Evolutionary conservation across 2,888 invertebrate species (phyloP).

Genomic region (Unio delphinus): DNA sequence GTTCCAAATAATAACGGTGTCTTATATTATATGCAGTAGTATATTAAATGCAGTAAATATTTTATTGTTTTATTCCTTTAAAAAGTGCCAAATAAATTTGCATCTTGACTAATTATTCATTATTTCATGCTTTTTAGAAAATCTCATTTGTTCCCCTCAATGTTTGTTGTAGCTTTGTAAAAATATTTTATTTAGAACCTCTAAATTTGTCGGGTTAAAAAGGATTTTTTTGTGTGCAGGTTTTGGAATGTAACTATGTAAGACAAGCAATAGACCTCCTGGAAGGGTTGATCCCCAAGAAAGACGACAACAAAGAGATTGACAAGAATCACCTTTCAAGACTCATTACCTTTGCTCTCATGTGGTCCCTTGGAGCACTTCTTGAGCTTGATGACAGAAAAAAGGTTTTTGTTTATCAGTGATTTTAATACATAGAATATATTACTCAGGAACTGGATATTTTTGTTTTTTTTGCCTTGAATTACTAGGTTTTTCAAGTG

Average conservation of each 20-base stretch:
- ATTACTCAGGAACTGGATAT: too few relatives aligned
- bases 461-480: too few relatives aligned
- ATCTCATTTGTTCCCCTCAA: too few relatives aligned
- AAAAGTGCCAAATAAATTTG: too few relatives aligned
- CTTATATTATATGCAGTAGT: too few relatives aligned
- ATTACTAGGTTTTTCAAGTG: too few relatives aligned
- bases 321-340: constrained; percentile 83
- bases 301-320: constrained; percentile 71
- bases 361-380: constrained; percentile 94
- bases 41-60: background rate
- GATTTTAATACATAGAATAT: too few relatives aligned
- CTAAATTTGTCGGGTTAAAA: background rate
- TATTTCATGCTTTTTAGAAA: too few relatives aligned
- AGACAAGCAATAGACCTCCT: constrained; percentile 79
- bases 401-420: constrained; percentile 75
- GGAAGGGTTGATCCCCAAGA: constrained; percentile 87
- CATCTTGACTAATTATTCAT: too few relatives aligned
- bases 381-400: constrained; percentile 86
- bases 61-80: background rate
- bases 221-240: constrained; percentile 71
- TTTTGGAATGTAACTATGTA: constrained; percentile 92
- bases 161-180: too few relatives aligned
- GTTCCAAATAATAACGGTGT: background rate
- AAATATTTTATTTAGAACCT: too few relatives aligned
- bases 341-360: constrained; percentile 87